Percentiles rank a stretch among this genome's conserved stretches.
phyloP scores from a whole-genome alignment of 2,888 invertebrate genomes.

The Idaea aversata region DNA sequence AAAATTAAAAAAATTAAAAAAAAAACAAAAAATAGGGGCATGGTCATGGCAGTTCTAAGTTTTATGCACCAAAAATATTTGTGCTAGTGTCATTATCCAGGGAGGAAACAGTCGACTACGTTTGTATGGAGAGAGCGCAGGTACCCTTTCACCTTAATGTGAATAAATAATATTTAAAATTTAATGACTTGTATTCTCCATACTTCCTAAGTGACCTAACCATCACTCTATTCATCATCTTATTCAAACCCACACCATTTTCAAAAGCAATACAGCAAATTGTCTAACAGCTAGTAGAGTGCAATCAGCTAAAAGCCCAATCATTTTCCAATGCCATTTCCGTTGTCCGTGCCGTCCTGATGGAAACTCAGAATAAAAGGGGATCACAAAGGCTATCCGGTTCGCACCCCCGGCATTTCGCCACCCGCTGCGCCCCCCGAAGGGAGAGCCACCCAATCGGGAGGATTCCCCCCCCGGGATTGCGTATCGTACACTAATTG shows the following conservation, averaged over 20 bases:
- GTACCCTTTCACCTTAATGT: no score
- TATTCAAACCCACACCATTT: neutral
- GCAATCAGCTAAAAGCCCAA: constrained; percentile 78
- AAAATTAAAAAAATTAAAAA: no score
- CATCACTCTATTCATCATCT: neutral
- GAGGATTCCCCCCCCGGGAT: constrained; percentile 39
- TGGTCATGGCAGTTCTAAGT: no score
- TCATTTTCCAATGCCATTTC: constrained; percentile 77
- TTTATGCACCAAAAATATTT: no score
- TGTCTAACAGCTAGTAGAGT: constrained; percentile 3
- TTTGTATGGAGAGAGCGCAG: no score
- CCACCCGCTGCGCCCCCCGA: constrained; percentile 32
- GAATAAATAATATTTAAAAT: no score
- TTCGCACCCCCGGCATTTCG: constrained; percentile 33
- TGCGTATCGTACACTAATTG: constrained; percentile 64
- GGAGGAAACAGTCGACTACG: no score
- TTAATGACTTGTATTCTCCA: no score
- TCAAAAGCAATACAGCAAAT: neutral
- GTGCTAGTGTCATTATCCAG: no score
- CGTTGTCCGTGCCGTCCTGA: constrained; percentile 51
- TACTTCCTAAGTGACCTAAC: neutral
- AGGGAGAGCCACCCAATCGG: constrained; percentile 36
- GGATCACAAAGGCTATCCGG: constrained; percentile 63
- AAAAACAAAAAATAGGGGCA: no score
- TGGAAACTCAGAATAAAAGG: constrained; percentile 64